Conservation (phyloP, 2,888 invertebrate species). For the Drosophila acutilabella region DNA sequence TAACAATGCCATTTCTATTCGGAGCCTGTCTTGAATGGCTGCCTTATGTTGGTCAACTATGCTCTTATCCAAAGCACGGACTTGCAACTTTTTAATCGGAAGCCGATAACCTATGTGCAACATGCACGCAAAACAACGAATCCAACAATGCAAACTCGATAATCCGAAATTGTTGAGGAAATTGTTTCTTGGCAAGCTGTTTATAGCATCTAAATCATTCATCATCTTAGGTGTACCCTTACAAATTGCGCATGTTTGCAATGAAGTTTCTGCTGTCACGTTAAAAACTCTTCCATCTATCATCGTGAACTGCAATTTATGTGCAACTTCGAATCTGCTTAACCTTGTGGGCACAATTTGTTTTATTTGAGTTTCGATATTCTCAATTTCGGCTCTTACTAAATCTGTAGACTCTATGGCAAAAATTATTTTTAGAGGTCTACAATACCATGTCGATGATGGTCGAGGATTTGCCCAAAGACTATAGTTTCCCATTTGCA, state of each 20-base stretch:
- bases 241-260: not conserved
- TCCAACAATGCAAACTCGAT: not conserved
- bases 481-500: not conserved
- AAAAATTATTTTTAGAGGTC: slow-evolving; percentile 3
- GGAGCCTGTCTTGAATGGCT: too few species aligned
- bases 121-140: not conserved
- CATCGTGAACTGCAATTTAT: not conserved
- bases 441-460: not conserved
- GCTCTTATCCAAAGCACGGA: too few species aligned
- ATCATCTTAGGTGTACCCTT: not conserved
- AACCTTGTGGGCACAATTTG: not conserved
- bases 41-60: too few species aligned
- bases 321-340: not conserved
- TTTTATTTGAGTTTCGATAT: not conserved
- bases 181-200: not conserved
- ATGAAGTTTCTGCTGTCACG: not conserved
- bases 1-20: too few species aligned
- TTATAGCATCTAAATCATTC: not conserved
- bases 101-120: not conserved
- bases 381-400: not conserved
- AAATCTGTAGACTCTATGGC: not conserved
- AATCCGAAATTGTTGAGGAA: not conserved
- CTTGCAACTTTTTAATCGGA: too few species aligned
- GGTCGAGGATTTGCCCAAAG: not conserved
- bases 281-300: too few species aligned